Evolutionary conservation across 2,113 vertebrate species (phyloP), one percentile per base, ranked within the genome.

Genomic region (Aldabrachelys gigantea): DNA sequence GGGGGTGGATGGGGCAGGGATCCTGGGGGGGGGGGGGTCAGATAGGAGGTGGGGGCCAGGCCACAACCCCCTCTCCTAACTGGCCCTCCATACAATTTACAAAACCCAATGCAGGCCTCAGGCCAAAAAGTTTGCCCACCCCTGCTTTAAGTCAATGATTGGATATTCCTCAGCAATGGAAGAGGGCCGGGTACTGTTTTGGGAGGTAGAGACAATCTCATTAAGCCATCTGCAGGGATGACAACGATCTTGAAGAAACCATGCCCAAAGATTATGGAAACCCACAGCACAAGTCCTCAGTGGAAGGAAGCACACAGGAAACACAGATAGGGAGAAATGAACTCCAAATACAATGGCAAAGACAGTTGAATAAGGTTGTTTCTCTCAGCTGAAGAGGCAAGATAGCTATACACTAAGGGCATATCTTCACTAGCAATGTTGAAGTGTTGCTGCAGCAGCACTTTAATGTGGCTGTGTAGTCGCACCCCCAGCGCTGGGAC

Each of bases 111-210:
- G 49, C 13, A 50, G 50, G 13, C 50, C 50, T 50, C 50, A 5
- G 50, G 50, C 50, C 50, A 50, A 50, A 50, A 50, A 50, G 50
- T 14, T 50, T 50, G 50, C 50, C 50, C 50, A 2, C 50, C 50
- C 13, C 50, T 50, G 19, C 35, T 25, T 1, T 4, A 81, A 56
- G 47, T 0, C 62, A 69, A 19, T 19, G 62, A 69, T 19, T 27
- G 25, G 56, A 0, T 13, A 21, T 78, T 85, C 82, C 81, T 29
- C 87, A 89, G 35, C 27, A 25, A 76, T 27, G 10, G 72, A 76
- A 44, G 21, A 25, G 4, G 72, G 24, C 5, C 44, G 5, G 22
- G 17, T n/a, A 69, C 35, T 69, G 31, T 69, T n/a, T 19, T 9
- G 62, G 35, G 62, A 19, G 17, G 35, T 65, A 69, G 11, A 69